Base-by-base conservation (phyloP, 1,140 invertebrate species). In the Lerema accius region DNA sequence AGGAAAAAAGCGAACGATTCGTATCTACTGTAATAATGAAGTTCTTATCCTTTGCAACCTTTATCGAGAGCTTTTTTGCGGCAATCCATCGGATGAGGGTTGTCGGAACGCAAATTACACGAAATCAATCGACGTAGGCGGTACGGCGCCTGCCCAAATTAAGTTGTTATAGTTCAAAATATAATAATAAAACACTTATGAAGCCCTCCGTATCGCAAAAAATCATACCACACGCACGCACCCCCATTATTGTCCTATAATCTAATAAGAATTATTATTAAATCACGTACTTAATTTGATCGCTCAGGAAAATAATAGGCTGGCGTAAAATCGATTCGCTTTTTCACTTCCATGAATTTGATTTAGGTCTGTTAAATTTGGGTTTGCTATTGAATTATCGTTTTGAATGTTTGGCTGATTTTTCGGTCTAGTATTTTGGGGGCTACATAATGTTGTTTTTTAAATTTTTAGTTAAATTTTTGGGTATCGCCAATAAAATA, bases 81-180 rank as follows among this genome's bases (percentile, higher is more conserved):
- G 45, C 48, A 74, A 75, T 79, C 73, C 69, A 70, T 76, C 76
- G 76, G 63, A 78, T 78, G 49, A 62, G 63, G 64, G 71, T 79
- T 71, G 73, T 76, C 77, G 79, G 81, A 43, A 63, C 70, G 79
- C 79, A 85, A 82, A 87, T 89, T 87, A 87, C 78, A 85, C 75
- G 76, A 83, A 89, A 86, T 85, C 80, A 84, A 86, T 82, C 73
- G 80, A 83, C 68, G 77, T 76, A 80, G 84, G 85, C 82, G 82
- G 81, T 70, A 43, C 70, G 72, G 83, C 71, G 83, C 80, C 84
- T 82, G 74, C 81, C 76, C 74, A 85, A 88, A 89, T 89, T 88
- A 85, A 86, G 84, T 88, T 86, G 85, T 86, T 86, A 86, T 78
- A 75, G 59, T 76, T 73, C 75, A 82, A 86, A 81, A 76, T 76